phyloP scores from a whole-genome alignment of 2,888 invertebrate species.

The Crioceris asparagi region DNA sequence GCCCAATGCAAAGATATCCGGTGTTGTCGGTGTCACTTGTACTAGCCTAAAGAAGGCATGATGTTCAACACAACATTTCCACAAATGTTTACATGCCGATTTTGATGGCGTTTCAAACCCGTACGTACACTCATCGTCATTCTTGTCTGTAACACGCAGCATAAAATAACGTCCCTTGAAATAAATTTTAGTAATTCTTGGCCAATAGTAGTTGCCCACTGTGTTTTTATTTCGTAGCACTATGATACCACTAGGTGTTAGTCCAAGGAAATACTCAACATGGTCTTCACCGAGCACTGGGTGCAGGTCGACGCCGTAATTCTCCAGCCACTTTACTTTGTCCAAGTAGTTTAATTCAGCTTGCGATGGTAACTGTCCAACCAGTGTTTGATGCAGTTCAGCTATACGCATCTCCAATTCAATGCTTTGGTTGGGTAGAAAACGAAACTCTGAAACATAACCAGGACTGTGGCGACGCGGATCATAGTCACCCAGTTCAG shows the following conservation, averaged over 20 bases:
- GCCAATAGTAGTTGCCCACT: conserved; percentile 98
- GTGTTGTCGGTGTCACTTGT: conserved; percentile 65
- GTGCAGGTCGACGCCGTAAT: conserved; percentile 96
- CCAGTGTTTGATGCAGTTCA: conserved; percentile 78
- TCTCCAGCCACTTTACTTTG: conserved; percentile 96
- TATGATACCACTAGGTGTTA: conserved; percentile 92
- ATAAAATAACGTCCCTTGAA: conserved; percentile 96
- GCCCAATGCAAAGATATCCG: conserved; percentile 67
- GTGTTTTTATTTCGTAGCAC: conserved; percentile 90
- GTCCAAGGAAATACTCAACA: conserved; percentile 85
- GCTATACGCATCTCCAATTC: conserved; percentile 81
- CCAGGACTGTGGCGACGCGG: conserved; percentile 75
- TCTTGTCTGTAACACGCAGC: conserved; percentile 91
- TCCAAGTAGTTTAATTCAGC: conserved; percentile 93
- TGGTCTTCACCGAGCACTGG: conserved; percentile 94
- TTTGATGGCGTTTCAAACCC: conserved; percentile 90
- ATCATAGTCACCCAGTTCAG: conserved; percentile 93
- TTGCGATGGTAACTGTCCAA: conserved; percentile 83
- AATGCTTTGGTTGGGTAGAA: conserved; percentile 83
- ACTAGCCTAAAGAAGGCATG: conserved; percentile 87
- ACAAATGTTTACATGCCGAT: conserved; percentile 87
- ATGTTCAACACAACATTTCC: conserved; percentile 94
- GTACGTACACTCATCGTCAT: conserved; percentile 91
- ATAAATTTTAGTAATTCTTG: conserved; percentile 91
- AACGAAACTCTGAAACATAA: conserved; percentile 90